A percentile compares a stretch with the other conserved stretches of the same genome.
Conservation (phyloP, 2,888 invertebrate genomes). For the Rapana venosa region DNA sequence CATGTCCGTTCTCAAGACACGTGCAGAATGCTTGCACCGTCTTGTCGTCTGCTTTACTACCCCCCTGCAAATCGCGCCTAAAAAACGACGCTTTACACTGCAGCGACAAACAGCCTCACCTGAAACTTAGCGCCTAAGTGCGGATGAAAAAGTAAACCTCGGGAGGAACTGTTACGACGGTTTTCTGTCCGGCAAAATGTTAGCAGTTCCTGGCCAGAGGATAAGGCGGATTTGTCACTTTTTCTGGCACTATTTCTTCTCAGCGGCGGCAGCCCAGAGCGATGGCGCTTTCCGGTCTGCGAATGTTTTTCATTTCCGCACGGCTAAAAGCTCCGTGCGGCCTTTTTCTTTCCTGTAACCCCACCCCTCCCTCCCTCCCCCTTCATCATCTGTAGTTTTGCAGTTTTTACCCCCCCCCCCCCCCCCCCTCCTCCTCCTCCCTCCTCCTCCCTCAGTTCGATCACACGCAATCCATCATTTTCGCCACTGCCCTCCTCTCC, state of each 20-base stretch:
- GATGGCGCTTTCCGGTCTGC: conserved; percentile 43
- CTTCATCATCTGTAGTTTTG: background rate
- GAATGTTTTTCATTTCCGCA: conserved; percentile 41
- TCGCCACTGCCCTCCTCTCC: background rate
- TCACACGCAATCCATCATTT: background rate
- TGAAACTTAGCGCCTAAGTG: background rate
- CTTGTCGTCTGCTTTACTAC: background rate
- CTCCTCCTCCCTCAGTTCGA: background rate
- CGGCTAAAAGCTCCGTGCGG: conserved; percentile 36
- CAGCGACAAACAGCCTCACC: background rate
- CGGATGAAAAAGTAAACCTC: too few relatives aligned
- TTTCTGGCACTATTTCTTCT: conserved; percentile 25
- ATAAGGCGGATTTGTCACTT: background rate
- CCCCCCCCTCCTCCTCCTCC: background rate
- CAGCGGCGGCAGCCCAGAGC: conserved; percentile 28
- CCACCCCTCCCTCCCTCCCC: background rate
- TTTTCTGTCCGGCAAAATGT: background rate
- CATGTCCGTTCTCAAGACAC: too few relatives aligned
- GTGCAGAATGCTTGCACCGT: background rate
- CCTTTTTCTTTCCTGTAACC: background rate
- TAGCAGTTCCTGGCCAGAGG: background rate
- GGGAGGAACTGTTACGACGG: too few relatives aligned
- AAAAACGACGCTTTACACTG: too few relatives aligned
- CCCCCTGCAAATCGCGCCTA: background rate
- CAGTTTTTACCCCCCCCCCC: background rate